phyloP scores from a whole-genome alignment of 2,888 invertebrate genomes.

The Ptycholaimellus sp. region DNA sequence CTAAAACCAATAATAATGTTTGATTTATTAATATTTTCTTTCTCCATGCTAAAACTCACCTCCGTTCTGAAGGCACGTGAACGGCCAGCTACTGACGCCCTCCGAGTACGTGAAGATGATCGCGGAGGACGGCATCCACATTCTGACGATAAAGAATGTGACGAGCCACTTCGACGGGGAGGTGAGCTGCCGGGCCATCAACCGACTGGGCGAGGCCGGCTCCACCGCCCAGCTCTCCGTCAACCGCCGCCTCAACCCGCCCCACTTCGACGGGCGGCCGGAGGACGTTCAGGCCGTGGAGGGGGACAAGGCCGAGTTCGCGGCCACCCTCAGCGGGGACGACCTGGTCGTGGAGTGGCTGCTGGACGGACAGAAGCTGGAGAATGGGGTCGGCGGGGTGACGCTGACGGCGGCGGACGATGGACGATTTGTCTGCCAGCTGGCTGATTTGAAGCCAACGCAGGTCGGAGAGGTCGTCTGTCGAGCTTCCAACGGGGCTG shows the following conservation, averaged over 20 bases:
- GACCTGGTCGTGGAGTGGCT: background rate
- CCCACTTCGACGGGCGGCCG: slow-evolving; percentile 3
- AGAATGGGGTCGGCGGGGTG: background rate
- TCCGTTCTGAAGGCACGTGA: no score
- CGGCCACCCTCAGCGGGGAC: background rate
- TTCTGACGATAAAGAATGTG: slow-evolving; percentile 60
- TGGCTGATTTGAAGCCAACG: background rate
- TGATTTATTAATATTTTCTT: no score
- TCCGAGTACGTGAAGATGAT: slow-evolving; percentile 19
- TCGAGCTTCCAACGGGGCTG: background rate
- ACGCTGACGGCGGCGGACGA: background rate
- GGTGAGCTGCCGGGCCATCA: slow-evolving; percentile 31
- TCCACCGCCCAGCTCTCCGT: slow-evolving; percentile 7
- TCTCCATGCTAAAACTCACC: no score
- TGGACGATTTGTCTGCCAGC: no score
- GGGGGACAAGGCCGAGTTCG: slow-evolving; percentile 3
- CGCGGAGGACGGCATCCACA: slow-evolving; percentile 45
- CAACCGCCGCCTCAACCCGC: background rate
- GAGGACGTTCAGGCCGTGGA: slow-evolving; percentile 2
- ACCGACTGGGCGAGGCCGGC: slow-evolving; percentile 10
- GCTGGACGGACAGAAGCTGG: background rate
- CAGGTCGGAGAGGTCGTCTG: background rate
- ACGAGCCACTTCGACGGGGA: slow-evolving; percentile 51
- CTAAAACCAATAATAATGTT: no score
- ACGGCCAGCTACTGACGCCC: slow-evolving; percentile 13